Evolutionary conservation across 2,797 vertebrate species (phyloP).

Genomic region (Glossophaga mutica): DNA sequence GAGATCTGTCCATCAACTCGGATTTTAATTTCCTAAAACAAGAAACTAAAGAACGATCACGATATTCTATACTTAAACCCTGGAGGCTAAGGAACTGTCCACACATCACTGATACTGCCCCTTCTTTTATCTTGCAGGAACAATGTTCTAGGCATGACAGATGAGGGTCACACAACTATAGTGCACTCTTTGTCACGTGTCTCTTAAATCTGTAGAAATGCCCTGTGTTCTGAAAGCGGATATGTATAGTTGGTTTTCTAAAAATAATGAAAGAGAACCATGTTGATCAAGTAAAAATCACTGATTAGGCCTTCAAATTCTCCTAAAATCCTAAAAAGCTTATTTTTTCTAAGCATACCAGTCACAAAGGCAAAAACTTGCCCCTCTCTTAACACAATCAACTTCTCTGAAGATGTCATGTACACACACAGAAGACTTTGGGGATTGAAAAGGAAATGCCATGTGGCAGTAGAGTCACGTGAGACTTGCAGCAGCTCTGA

Average conservation of each 20-base stretch:
- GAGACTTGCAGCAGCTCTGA: constrained; percentile 65
- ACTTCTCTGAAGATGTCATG: background rate
- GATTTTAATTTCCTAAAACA: constrained; percentile 30
- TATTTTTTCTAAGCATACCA: constrained; percentile 31
- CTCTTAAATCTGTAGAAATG: background rate
- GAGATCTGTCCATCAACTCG: background rate
- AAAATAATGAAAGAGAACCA: constrained; percentile 21
- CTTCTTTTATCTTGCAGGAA: background rate
- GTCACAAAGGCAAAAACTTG: background rate
- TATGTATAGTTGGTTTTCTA: background rate
- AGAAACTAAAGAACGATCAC: constrained; percentile 5
- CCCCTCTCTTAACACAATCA: background rate
- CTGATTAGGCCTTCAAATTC: background rate
- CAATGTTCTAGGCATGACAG: background rate
- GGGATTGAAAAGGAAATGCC: constrained; percentile 49
- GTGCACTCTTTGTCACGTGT: background rate
- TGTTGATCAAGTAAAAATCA: constrained; percentile 47
- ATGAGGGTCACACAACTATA: background rate
- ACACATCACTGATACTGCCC: background rate
- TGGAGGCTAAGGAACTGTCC: background rate
- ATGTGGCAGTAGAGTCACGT: constrained; percentile 40
- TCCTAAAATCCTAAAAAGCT: background rate
- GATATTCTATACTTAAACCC: background rate
- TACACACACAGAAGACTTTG: background rate
- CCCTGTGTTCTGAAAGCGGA: constrained; percentile 3